Evolutionary conservation across 1,140 invertebrate species (phyloP).

Genomic region (Tetraneura akinire): DNA sequence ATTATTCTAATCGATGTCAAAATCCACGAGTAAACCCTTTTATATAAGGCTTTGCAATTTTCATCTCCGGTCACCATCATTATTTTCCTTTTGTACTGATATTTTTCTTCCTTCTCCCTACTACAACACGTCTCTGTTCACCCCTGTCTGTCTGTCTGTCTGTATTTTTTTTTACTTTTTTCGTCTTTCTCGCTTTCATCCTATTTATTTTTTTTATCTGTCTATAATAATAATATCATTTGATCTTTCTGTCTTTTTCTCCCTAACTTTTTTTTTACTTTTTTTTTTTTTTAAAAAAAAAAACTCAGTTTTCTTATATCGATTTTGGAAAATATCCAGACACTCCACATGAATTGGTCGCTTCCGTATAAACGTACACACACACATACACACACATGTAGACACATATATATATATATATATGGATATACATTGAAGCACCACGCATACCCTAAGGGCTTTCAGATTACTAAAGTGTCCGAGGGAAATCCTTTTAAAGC

Average conservation of each 20-base stretch:
- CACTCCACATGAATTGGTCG: slow-evolving; percentile 18
- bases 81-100: slow-evolving; percentile 34
- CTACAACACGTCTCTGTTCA: neutral
- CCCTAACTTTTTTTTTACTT: neutral
- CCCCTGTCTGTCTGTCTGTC: neutral
- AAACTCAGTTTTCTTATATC: slow-evolving; percentile 34
- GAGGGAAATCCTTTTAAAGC: slow-evolving; percentile 37
- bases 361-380: slow-evolving; percentile 13
- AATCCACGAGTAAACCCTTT: slow-evolving; percentile 32
- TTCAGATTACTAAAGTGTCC: slow-evolving; percentile 33
- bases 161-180: neutral
- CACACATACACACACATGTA: neutral
- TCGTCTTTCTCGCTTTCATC: neutral
- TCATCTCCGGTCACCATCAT: slow-evolving; percentile 35
- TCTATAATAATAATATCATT: too few species aligned
- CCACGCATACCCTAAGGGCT: slow-evolving; percentile 26
- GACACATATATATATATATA: too few species aligned
- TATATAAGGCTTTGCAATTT: slow-evolving; percentile 27
- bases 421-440: neutral
- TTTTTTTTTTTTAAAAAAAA: slow-evolving; percentile 34
- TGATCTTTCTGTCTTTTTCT: neutral
- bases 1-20: slow-evolving; percentile 23
- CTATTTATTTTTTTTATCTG: neutral
- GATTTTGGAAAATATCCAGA: slow-evolving; percentile 46
- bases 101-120: neutral